Evolutionary conservation across 2,113 vertebrate species (phyloP).

Genomic region (Gopherus flavomarginatus): DNA sequence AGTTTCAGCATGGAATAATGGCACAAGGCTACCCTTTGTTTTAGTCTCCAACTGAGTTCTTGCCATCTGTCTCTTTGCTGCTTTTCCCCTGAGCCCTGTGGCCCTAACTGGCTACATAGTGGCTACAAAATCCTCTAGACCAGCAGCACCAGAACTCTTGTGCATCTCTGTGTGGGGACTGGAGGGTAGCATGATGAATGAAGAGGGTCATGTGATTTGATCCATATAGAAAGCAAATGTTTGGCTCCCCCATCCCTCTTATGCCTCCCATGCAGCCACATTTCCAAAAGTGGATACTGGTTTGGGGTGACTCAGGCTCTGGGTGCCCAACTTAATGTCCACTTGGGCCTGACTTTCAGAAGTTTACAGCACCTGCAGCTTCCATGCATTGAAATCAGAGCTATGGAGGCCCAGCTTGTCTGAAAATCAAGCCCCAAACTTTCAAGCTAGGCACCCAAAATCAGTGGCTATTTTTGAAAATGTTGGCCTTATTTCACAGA

Average conservation of each 20-base stretch:
- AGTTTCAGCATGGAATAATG: slow-evolving; percentile 28
- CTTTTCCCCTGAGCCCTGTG: not conserved
- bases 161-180: not conserved
- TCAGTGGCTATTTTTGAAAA: not conserved
- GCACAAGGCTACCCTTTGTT: slow-evolving; percentile 24
- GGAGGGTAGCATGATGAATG: fast-evolving
- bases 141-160: not conserved
- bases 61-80: not conserved
- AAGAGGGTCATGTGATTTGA: not conserved
- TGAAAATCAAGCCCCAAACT: not conserved
- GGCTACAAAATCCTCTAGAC: not conserved
- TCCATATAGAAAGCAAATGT: not conserved
- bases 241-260: not conserved
- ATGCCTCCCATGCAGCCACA: not conserved
- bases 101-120: not conserved
- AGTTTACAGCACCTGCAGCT: not conserved
- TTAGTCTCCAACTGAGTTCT: not conserved
- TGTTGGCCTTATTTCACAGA: not conserved
- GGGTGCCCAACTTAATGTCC: not conserved
- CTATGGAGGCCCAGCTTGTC: not conserved
- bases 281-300: not conserved
- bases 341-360: not conserved
- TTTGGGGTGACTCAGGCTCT: not conserved
- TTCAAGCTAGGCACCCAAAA: not conserved
- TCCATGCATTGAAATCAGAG: not conserved